A percentile compares a stretch with the other conserved stretches of the same genome.
Conservation (phyloP, 2,797 vertebrate genomes). For the Phataginus tricuspis region DNA sequence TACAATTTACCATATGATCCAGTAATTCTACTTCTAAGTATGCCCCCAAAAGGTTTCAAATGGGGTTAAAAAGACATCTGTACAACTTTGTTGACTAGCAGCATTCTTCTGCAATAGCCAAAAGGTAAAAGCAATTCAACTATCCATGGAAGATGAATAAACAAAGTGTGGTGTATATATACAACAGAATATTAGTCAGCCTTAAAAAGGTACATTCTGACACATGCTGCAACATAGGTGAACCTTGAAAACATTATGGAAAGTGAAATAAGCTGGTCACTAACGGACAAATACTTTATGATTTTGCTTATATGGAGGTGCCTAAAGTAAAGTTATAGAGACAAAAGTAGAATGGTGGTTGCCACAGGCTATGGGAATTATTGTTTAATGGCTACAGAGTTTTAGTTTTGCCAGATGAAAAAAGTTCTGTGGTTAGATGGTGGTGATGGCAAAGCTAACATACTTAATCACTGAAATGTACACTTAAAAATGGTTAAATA, state of each 20-base stretch:
- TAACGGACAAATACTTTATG: not conserved
- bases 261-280: not conserved
- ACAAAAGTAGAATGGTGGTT: not conserved
- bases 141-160: not conserved
- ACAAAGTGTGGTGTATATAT: not conserved
- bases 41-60: not conserved
- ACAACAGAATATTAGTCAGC: not conserved
- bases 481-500: slow-evolving; percentile 14
- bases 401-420: not conserved
- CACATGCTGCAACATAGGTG: not conserved
- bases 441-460: not conserved
- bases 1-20: not conserved
- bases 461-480: not conserved
- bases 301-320: not conserved
- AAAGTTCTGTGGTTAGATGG: not conserved
- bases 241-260: not conserved
- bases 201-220: not conserved
- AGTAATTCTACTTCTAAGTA: not conserved
- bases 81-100: not conserved
- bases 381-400: not conserved
- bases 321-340: not conserved
- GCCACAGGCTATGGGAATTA: not conserved
- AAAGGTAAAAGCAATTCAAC: not conserved
- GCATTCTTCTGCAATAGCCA: not conserved
- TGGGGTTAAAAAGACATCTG: not conserved